phyloP scores from a whole-genome alignment of 1,140 invertebrate species.

The Agraylea sexmaculata region DNA sequence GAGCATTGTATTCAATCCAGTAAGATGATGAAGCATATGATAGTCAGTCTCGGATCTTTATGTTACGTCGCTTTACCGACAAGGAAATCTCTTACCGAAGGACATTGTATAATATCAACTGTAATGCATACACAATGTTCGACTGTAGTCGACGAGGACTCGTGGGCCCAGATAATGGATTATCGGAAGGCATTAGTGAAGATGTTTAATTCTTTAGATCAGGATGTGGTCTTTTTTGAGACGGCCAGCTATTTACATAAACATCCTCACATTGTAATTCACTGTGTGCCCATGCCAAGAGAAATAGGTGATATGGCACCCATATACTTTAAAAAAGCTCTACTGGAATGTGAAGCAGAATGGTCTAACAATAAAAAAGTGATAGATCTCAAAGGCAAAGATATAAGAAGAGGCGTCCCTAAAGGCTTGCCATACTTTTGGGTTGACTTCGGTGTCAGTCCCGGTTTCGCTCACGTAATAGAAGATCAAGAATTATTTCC shows the following conservation, averaged over 20 bases:
- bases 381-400: conserved; percentile 64
- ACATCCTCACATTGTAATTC: conserved; percentile 75
- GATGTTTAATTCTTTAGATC: conserved; percentile 60
- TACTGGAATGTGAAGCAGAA: conserved; percentile 86
- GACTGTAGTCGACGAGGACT: conserved; percentile 83
- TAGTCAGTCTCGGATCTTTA: conserved; percentile 68
- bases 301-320: conserved; percentile 75
- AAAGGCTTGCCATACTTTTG: conserved; percentile 91
- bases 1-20: conserved; percentile 69
- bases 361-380: conserved; percentile 94
- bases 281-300: conserved; percentile 78
- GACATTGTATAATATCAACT: conserved; percentile 84
- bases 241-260: conserved; percentile 59
- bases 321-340: conserved; percentile 97
- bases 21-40: conserved; percentile 74
- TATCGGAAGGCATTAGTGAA: conserved; percentile 62
- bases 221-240: conserved; percentile 90
- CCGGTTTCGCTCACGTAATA: conserved; percentile 92
- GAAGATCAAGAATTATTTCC: conserved; percentile 87
- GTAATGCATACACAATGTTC: conserved; percentile 65
- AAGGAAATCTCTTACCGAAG: conserved; percentile 65
- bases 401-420: conserved; percentile 71
- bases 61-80: conserved; percentile 73
- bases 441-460: conserved; percentile 82
- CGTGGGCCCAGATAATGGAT: conserved; percentile 77